phyloP scores from a whole-genome alignment of 64 coral and sea anemone genomes.

The Orbicella faveolata region DNA sequence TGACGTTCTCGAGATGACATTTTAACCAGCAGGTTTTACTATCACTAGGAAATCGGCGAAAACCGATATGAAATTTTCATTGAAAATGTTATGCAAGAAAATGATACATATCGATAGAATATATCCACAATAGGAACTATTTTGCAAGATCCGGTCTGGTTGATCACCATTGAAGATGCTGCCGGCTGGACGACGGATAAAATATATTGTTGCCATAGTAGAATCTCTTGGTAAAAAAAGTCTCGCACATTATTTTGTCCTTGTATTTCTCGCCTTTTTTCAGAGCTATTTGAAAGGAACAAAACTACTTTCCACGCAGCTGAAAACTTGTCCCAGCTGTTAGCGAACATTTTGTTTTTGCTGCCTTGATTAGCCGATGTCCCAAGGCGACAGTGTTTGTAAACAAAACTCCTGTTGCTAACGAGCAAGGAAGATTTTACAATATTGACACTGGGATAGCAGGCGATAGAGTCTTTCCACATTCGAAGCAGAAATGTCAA shows the following conservation, averaged over 20 bases:
- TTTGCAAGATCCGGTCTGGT: no score
- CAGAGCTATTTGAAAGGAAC: neutral
- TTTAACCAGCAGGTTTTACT: no score
- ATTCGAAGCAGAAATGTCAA: neutral
- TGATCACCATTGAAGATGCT: neutral
- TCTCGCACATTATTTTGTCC: no score
- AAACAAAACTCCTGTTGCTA: slow-evolving; percentile 43
- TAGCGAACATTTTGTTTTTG: neutral
- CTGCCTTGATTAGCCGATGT: neutral
- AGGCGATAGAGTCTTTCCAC: neutral
- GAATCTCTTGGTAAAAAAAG: neutral
- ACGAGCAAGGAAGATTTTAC: slow-evolving; percentile 20
- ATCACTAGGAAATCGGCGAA: no score
- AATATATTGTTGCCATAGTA: neutral
- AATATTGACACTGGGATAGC: slow-evolving; percentile 2
- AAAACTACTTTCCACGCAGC: neutral
- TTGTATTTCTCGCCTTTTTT: neutral
- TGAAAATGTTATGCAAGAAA: no score
- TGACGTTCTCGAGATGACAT: no score
- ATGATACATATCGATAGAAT: no score
- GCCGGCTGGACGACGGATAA: neutral
- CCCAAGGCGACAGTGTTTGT: neutral
- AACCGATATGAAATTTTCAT: no score
- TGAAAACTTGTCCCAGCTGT: neutral
- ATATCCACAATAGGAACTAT: no score